Percentiles rank a stretch among this genome's conserved stretches.
These are phyloP conservation scores for Drosophila quinaria DNA, from an alignment of 2,888 invertebrate genomes.

Conservation along the genomic window DNA sequence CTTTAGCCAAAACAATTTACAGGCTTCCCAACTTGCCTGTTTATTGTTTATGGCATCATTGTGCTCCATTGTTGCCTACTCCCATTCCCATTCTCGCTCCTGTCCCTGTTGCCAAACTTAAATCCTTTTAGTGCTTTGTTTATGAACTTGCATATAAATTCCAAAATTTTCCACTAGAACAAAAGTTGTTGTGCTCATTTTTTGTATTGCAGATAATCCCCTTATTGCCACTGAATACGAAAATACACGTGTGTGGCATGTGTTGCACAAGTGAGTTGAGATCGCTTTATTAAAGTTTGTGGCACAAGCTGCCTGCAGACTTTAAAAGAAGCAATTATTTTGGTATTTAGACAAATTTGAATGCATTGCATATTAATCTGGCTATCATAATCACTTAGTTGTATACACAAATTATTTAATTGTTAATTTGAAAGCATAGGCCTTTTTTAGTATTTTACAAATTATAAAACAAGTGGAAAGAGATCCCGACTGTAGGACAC, in stretches of 20 bases:
- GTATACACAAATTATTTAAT: too few relatives aligned
- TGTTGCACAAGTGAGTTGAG: constrained; percentile 57
- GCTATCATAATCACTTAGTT: too few relatives aligned
- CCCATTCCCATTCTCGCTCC: constrained; percentile 11
- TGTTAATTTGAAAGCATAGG: too few relatives aligned
- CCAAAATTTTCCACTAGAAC: constrained; percentile 57
- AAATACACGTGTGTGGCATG: constrained; percentile 52
- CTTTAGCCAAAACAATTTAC: constrained; percentile 73
- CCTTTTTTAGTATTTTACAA: too few relatives aligned
- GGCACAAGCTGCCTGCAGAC: constrained; percentile 22
- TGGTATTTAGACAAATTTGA: neutral
- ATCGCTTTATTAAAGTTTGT: constrained; percentile 51
- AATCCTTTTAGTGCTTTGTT: constrained; percentile 81
- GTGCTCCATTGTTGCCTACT: constrained; percentile 68
- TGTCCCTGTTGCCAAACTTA: constrained; percentile 58
- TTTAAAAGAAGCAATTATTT: constrained; percentile 2
- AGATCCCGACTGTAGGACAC: too few relatives aligned
- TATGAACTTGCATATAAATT: constrained; percentile 81
- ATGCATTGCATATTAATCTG: neutral
- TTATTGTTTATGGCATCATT: constrained; percentile 84
- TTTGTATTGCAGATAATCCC: constrained; percentile 62
- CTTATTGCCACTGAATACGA: constrained; percentile 32
- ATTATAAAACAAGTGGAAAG: too few relatives aligned
- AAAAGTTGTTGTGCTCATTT: constrained; percentile 51
- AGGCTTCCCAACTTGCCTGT: constrained; percentile 81